Evolutionary conservation across 2,113 vertebrate genomes (phyloP), one percentile per base, ranked within the genome.

Genomic region (Anguilla rostrata): DNA sequence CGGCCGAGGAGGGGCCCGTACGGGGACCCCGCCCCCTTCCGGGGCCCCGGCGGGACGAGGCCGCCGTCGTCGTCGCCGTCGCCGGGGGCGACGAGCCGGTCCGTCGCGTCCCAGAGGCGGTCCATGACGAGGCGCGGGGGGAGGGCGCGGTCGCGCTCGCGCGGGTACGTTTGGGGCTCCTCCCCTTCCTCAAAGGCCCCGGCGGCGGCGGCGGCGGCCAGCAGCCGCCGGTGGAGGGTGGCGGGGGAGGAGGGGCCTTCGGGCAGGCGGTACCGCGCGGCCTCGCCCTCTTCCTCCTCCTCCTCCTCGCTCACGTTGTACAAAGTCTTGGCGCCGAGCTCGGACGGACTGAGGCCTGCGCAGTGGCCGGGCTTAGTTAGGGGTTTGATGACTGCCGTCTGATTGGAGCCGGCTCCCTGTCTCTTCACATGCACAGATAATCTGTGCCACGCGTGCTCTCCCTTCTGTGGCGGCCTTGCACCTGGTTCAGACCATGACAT

Each of bases 401-500:
- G 98, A 97, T 99, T 99, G 95, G 97, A 96, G 94, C 97, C 96
- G 95, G 96, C 95, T 93, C 98, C 98, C 93, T 96, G 97, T 95
- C 95, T 97, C 97, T 97, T 99, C 96, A 99, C 98, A 95, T 99
- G 98, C 95, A 99, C 97, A 94, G 98, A 99, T 93, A 99, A 97
- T 96, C 98, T 98, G 95, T 99, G 98, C 98, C 98, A 99, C 93
- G 95, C 97, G 93, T 97, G 98, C 94, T 98, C 97, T 86, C 97
- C 98, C 92, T 96, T 98, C 94, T 96, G 95, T 95, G 95, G 96
- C 96, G 98, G 97, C 96, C 96, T 97, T 97, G 98, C 96, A 97
- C 98, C 98, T 97, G 98, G 97, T 97, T 99, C 98, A 98, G 98
- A 99, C 98, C 98, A 99, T 97, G 98, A 99, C 97, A 99, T 97